A percentile compares a stretch with the other conserved stretches of the same genome.
These are phyloP conservation scores for Caenorhabditis sinica DNA, from an alignment of 2,888 invertebrate genomes.

Conservation along the genomic window DNA sequence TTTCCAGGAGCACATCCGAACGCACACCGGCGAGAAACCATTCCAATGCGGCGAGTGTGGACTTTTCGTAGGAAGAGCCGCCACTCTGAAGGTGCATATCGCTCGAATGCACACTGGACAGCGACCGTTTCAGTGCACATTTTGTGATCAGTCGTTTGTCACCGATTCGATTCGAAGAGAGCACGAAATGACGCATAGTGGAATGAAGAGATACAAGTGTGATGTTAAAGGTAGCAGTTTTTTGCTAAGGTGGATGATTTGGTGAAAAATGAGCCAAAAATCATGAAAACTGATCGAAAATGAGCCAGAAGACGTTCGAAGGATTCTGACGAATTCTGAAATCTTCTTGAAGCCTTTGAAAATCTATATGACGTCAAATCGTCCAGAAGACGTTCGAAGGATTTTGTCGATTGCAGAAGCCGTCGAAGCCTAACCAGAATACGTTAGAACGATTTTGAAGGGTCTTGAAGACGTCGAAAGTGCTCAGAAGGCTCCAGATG, in stretches of 20 bases:
- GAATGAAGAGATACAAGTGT: slow-evolving; percentile 71
- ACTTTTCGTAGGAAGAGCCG: slow-evolving; percentile 62
- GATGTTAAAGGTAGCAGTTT: slow-evolving; percentile 39
- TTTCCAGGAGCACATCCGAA: slow-evolving; percentile 74
- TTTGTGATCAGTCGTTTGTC: slow-evolving; percentile 75
- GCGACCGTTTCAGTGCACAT: slow-evolving; percentile 71
- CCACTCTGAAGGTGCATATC: slow-evolving; percentile 74
- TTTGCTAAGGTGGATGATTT: neutral
- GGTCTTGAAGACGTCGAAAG: no score
- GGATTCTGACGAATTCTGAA: no score
- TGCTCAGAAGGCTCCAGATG: no score
- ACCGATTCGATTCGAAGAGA: slow-evolving; percentile 72
- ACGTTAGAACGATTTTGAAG: no score
- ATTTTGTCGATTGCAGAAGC: no score
- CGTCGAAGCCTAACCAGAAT: no score
- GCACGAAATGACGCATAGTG: slow-evolving; percentile 77
- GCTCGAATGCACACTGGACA: slow-evolving; percentile 72
- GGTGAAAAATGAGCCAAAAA: neutral
- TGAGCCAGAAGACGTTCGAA: no score
- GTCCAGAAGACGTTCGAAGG: no score
- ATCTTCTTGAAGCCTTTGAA: no score
- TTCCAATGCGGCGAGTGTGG: slow-evolving; percentile 75
- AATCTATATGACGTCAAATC: no score
- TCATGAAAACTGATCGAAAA: neutral
- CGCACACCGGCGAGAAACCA: slow-evolving; percentile 77